A percentile compares a stretch with the other conserved stretches of the same genome.
phyloP scores from a whole-genome alignment of 30 jellyfish, hydroid and myxozoan species.

The Mastigias papua region DNA sequence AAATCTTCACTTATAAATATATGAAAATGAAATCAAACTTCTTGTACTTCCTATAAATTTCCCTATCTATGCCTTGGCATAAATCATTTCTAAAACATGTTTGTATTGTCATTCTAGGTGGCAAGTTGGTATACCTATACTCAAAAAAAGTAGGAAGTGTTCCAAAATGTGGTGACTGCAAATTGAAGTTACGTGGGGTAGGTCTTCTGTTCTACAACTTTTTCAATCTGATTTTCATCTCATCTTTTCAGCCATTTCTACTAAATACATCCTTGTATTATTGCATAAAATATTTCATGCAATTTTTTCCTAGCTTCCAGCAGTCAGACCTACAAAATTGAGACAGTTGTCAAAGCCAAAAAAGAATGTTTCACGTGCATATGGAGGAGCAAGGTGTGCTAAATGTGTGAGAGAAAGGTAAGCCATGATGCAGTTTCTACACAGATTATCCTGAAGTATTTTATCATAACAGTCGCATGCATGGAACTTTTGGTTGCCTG shows the following conservation, averaged over 20 bases:
- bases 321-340: slow-evolving; percentile 90
- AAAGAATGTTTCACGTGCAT: slow-evolving; percentile 94
- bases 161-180: slow-evolving; percentile 99
- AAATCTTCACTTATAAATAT: too few species aligned
- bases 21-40: too few species aligned
- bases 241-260: background rate
- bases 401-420: slow-evolving; percentile 94
- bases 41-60: too few species aligned
- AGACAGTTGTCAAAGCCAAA: slow-evolving; percentile 85
- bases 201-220: slow-evolving; percentile 7
- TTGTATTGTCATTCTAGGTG: slow-evolving; percentile 64
- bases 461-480: too few species aligned
- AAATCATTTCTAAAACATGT: background rate
- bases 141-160: slow-evolving; percentile 84
- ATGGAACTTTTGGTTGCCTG: too few species aligned
- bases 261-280: background rate
- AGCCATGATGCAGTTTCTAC: background rate
- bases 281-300: too few species aligned
- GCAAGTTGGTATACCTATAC: slow-evolving; percentile 89
- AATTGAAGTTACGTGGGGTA: slow-evolving; percentile 89
- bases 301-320: slow-evolving; percentile 82
- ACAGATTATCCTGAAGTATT: too few species aligned
- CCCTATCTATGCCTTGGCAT: too few species aligned
- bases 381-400: slow-evolving; percentile 98
- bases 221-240: too few species aligned